Evolutionary conservation across 1,140 invertebrate genomes (phyloP), one percentile per base, ranked within the genome.

Genomic region (Drosophila lacteicornis): DNA sequence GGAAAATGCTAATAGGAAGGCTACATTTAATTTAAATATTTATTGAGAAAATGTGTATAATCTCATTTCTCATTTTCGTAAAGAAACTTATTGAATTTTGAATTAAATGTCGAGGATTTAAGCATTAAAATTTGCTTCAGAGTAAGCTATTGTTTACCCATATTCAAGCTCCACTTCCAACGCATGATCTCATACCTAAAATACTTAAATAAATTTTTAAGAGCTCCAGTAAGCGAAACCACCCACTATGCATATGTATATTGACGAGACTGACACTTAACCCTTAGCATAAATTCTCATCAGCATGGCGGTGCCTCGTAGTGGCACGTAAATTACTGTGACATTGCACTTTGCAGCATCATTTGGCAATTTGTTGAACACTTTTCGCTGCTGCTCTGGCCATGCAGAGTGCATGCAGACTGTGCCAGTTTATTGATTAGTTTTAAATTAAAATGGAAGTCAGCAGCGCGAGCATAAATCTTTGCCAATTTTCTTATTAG

Each of bases 251-350:
- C 80, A 42, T 25, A 15, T 27, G 2, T 4, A 47, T 45, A 51
- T 5, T 55, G 65, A 78, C 33, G 45, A 43, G 53, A 47, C 68
- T 84, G 84, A 87, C 84, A 78, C 66, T 84, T 87, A 78, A 87
- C 84, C 84, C 84, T 88, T 87, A 74, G 84, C 84, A 88, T 87
- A 87, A 84, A 88, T 87, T 88, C 86, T 87, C 84, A 88, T 87
- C 84, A 87, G 73, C 55, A 61, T 66, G 71, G 66, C 69, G 65
- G 17, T 65, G 68, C 45, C 75, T 75, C 65, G 59, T 40, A 56
- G 63, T 80, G 83, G 76, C 80, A 79, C 63, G 84, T 90, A 88
- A 88, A 88, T 88, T 90, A 88, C 84, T 88, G 84, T 88, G 84
- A 88, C 84, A 88, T 90, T 88, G 85, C 84, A 90, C 85, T 84